phyloP scores from a whole-genome alignment of 37 sponge, comb jelly and placozoan genomes.

The Hormiphora californensis region DNA sequence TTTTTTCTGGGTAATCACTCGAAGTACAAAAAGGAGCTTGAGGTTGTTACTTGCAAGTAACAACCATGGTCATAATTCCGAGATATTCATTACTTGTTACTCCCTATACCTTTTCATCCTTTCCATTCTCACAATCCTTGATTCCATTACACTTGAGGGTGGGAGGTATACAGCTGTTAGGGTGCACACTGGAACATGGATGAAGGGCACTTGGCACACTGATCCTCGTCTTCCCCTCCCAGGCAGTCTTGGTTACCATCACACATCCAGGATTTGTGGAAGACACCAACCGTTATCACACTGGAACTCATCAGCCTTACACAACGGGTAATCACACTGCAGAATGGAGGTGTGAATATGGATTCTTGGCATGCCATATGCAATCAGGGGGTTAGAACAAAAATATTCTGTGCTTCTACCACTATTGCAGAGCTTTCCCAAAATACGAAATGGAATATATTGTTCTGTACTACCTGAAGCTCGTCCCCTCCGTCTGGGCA shows the following conservation, averaged over 20 bases:
- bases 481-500: constrained; percentile 11
- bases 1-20: neutral
- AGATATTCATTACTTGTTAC: no score
- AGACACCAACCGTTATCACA: neutral
- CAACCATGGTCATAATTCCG: no score
- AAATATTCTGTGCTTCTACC: no score
- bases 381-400: no score
- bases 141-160: neutral
- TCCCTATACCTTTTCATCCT: neutral
- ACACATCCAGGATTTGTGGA: constrained; percentile 1
- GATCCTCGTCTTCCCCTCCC: neutral
- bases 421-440: no score
- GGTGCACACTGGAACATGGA: constrained; percentile 19
- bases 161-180: constrained; percentile 6
- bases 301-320: constrained; percentile 11
- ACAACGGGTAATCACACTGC: constrained; percentile 1
- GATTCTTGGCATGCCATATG: no score
- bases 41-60: no score
- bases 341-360: no score
- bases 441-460: no score
- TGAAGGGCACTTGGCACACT: neutral
- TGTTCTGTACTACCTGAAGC: neutral
- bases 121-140: neutral
- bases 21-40: no score
- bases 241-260: constrained; percentile 4